Base-by-base conservation (phyloP, 2,888 invertebrate genomes). In the Rambutsinella grinnellia region DNA sequence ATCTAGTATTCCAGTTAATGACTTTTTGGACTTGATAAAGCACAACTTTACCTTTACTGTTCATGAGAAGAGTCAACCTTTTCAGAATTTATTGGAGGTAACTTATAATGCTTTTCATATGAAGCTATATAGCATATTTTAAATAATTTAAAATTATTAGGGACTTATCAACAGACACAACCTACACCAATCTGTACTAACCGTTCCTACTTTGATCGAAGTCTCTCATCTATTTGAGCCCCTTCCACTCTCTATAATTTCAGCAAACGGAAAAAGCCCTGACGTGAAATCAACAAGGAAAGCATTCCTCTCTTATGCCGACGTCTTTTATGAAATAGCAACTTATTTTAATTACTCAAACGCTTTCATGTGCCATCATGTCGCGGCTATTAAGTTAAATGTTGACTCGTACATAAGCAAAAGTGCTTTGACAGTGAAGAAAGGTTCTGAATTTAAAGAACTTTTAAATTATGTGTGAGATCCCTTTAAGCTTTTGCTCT, bases 41-140 rank as follows among this genome's bases (percentile, higher is more conserved):
- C 66, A 61, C 51, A 44, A 63, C 5, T 80, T 75, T 44, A 24
- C 49, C 2, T 68, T 80, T 23, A 80, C 79, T 1, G 71, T 68
- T 0, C 75, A 80, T 49, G 63, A 78, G 21, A 47, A 21, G 6
- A 80, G 79, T 28, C 54, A 60, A 5, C 66, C 78, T 1, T 72
- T 74, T 21, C 62, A 71, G 26, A 27, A 36, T 0, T 76, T 76
- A 28, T 26, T 79, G 15, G 27, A 63, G 67, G 79, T 76, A 58
- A 66, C n/a, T 49, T 13, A 17, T 5, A 49, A 19, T 49, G 6
- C 6, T 49, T 15, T 15, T 49, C 19, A 49, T 28, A 15, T 36
- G 28, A 28, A 36, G 24, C n/a, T 28, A 13, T 28, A 27, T 8
- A 28, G n/a, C 26, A 8, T 13, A 26, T 21, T 8, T 56, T 21